These are phyloP conservation scores for Globodera ellingtonae DNA, from an alignment of 1,140 invertebrate genomes.

Conservation along the genomic window DNA sequence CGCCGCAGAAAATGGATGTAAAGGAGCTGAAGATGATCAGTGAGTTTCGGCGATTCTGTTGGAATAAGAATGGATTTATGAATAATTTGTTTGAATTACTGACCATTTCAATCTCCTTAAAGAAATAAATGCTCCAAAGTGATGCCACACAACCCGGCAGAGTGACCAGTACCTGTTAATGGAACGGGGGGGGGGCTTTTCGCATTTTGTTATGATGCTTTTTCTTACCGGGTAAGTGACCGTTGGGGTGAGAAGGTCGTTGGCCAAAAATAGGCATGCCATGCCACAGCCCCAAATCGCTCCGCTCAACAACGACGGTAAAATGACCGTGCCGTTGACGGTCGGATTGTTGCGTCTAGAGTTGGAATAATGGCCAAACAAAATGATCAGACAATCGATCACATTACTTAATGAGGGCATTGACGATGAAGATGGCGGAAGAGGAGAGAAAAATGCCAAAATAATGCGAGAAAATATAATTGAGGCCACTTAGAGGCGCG, in stretches of 20 bases:
- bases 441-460: slow-evolving; percentile 46
- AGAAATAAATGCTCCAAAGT: slow-evolving; percentile 47
- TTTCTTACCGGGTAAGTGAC: slow-evolving; percentile 35
- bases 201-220: neutral
- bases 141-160: slow-evolving; percentile 42
- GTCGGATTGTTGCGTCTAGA: slow-evolving; percentile 36
- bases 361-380: neutral
- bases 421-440: slow-evolving; percentile 42
- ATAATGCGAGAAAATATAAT: slow-evolving; percentile 48
- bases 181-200: neutral
- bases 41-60: slow-evolving; percentile 2
- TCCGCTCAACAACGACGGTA: slow-evolving; percentile 40
- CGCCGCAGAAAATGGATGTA: neutral
- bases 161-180: slow-evolving; percentile 25
- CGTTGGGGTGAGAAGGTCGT: slow-evolving; percentile 42
- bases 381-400: neutral
- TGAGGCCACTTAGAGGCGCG: slow-evolving; percentile 32
- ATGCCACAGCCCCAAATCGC: slow-evolving; percentile 46
- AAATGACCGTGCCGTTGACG: slow-evolving; percentile 32
- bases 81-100: neutral
- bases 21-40: slow-evolving; percentile 3
- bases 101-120: slow-evolving; percentile 45
- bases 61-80: neutral
- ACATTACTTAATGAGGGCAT: slow-evolving; percentile 33
- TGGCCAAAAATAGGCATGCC: slow-evolving; percentile 34